Percentiles rank a stretch among this genome's conserved stretches.
phyloP scores from a whole-genome alignment of 2,797 vertebrate species.

The Cryptoblepharus egeriae region DNA sequence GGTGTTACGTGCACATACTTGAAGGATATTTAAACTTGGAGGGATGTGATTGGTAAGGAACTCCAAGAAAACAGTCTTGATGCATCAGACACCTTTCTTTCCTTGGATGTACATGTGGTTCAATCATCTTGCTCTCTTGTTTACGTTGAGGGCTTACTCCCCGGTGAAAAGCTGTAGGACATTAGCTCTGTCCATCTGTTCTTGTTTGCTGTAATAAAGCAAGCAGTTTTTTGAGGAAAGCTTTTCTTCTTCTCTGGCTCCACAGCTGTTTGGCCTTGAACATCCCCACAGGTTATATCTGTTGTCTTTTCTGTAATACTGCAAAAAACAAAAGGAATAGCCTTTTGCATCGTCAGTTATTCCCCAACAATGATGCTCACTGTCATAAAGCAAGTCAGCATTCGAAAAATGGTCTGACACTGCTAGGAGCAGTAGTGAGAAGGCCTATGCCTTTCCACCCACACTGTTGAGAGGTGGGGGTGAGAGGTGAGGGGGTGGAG shows the following conservation, averaged over 20 bases:
- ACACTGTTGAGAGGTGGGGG: too few species aligned
- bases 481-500: too few species aligned
- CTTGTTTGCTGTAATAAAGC: conserved; percentile 4
- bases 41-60: background rate
- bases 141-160: conserved; percentile 20
- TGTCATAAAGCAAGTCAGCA: too few species aligned
- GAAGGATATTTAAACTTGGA: background rate
- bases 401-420: too few species aligned
- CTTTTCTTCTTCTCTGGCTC: background rate
- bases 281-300: background rate
- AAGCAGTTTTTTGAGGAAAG: background rate
- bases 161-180: conserved; percentile 4
- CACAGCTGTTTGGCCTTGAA: conserved; percentile 29
- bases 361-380: too few species aligned
- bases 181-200: conserved; percentile 15
- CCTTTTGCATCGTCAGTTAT: too few species aligned
- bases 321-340: background rate
- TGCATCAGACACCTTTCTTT: background rate
- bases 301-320: background rate
- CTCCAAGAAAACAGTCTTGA: background rate
- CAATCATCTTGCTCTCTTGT: conserved; percentile 16
- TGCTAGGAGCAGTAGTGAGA: too few species aligned
- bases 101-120: background rate
- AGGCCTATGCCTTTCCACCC: too few species aligned
- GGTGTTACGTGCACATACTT: background rate